These are phyloP conservation scores for Nycticorax nycticorax DNA, from an alignment of 2,113 vertebrate genomes.

Conservation along the genomic window DNA sequence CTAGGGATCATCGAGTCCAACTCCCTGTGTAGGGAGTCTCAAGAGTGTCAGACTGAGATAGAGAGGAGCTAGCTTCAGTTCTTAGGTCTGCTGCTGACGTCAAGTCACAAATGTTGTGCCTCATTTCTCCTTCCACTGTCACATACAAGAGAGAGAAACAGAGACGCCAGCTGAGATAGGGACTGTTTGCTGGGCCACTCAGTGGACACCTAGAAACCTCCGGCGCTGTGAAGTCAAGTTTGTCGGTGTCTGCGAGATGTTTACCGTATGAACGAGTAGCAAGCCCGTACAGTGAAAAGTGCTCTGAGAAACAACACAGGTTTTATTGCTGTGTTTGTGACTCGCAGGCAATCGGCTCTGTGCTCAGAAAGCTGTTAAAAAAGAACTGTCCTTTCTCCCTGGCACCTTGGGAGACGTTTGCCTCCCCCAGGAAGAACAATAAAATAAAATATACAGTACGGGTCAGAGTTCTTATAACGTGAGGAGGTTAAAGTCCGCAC, in stretches of 20 bases:
- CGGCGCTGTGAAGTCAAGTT: not conserved
- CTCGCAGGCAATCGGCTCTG: not conserved
- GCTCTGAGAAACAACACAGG: not conserved
- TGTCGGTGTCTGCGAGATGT: not conserved
- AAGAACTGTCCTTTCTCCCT: not conserved
- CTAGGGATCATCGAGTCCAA: not conserved
- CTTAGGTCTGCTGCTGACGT: not conserved
- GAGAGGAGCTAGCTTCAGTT: not conserved
- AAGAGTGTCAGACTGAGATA: not conserved
- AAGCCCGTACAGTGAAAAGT: not conserved
- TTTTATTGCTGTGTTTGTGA: not conserved
- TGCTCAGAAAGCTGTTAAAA: not conserved
- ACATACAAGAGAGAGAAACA: not conserved
- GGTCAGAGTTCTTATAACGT: not conserved
- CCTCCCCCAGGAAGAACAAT: not conserved
- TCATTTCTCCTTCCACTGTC: not conserved
- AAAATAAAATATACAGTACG: not conserved
- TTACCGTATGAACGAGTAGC: fast-evolving
- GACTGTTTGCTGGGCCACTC: not conserved
- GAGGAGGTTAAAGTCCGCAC: not conserved
- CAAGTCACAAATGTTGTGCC: not conserved
- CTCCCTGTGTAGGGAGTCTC: not conserved
- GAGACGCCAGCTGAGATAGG: not conserved
- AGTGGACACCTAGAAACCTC: not conserved
- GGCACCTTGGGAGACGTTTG: not conserved